These are phyloP conservation scores for Stenopsyche tienmushanensis DNA, from an alignment of 1,140 invertebrate genomes.

Conservation along the genomic window DNA sequence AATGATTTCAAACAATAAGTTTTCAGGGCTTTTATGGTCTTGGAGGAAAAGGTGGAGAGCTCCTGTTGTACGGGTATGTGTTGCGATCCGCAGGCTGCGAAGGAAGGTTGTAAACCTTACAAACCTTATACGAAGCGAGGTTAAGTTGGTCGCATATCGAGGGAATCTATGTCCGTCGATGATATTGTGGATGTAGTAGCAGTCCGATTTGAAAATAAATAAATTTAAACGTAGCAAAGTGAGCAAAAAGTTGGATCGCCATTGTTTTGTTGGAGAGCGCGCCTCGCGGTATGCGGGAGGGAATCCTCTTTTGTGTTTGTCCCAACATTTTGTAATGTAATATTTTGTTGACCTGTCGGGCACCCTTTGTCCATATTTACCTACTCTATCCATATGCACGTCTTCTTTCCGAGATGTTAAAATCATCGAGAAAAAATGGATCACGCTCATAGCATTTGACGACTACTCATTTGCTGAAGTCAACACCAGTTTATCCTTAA, in stretches of 20 bases:
- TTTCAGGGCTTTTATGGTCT: no score
- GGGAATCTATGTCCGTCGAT: conserved; percentile 34
- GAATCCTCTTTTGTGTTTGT: conserved; percentile 23
- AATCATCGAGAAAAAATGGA: no score
- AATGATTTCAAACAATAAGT: no score
- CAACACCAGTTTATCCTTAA: no score
- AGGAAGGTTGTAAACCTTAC: no score
- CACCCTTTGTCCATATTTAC: conserved; percentile 18
- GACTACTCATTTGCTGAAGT: no score
- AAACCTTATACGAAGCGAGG: conserved; percentile 13
- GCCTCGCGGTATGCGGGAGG: conserved; percentile 4
- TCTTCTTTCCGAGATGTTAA: no score
- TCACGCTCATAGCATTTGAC: no score
- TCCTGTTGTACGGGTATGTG: no score
- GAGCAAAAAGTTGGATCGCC: conserved; percentile 28
- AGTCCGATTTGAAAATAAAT: conserved; percentile 39
- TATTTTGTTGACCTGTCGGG: conserved; percentile 27
- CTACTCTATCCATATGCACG: no score
- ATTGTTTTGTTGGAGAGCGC: conserved; percentile 28
- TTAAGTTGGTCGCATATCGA: conserved; percentile 33
- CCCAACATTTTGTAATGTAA: conserved; percentile 32
- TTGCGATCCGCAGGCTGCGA: no score
- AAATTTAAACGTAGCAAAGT: conserved; percentile 33
- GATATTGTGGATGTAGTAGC: conserved; percentile 38
- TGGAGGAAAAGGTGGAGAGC: no score